Percentiles rank a stretch among this genome's conserved stretches.
phyloP scores from a whole-genome alignment of 2,797 vertebrate species.

The Lagodon rhomboides region DNA sequence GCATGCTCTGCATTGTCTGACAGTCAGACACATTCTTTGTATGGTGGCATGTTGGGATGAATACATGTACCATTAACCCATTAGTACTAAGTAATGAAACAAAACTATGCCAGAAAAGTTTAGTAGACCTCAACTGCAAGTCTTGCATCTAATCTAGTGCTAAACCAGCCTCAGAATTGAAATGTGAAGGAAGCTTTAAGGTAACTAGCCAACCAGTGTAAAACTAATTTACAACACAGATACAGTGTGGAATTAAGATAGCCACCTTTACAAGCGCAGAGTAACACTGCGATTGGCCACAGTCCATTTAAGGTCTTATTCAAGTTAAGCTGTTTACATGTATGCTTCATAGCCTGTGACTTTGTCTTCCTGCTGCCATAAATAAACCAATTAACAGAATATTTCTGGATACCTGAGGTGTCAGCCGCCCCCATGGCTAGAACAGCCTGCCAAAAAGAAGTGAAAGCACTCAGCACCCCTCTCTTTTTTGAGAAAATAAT shows the following conservation, averaged over 20 bases:
- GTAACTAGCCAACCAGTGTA: not conserved
- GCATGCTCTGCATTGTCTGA: no score
- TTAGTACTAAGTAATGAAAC: not conserved
- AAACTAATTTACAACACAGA: not conserved
- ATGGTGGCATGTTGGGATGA: no score
- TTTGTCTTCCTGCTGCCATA: constrained; percentile 1
- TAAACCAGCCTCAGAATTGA: not conserved
- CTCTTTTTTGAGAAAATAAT: constrained; percentile 3
- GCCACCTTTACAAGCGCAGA: not conserved
- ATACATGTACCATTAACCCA: no score
- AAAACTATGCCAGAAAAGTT: not conserved
- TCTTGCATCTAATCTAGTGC: not conserved
- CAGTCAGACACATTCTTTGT: no score
- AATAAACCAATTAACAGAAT: constrained; percentile 18
- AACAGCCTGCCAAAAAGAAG: constrained; percentile 14
- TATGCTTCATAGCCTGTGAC: not conserved
- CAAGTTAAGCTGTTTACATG: not conserved
- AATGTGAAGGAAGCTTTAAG: not conserved
- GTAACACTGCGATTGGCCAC: not conserved
- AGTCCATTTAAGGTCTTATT: constrained; percentile 11
- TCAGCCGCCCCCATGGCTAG: not conserved
- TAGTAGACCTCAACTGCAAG: constrained; percentile 1
- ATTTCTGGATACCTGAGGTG: constrained; percentile 13
- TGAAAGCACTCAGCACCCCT: not conserved
- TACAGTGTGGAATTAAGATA: not conserved